Percentiles rank a stretch among this genome's conserved stretches.
Conservation (phyloP, 2,888 invertebrate genomes). For the Ganaspis brasiliensis region DNA sequence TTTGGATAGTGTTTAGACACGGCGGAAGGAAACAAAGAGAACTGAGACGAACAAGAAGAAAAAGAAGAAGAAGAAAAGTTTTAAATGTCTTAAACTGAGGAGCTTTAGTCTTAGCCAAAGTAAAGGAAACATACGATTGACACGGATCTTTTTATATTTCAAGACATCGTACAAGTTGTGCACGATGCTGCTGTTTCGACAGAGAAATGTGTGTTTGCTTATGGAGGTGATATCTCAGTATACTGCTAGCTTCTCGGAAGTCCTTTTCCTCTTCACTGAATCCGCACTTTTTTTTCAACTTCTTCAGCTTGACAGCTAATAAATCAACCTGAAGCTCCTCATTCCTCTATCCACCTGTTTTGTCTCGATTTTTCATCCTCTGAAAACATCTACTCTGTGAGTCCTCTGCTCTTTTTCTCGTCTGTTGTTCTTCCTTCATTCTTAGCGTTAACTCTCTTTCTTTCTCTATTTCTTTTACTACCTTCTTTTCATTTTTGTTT, state of each 20-base stretch:
- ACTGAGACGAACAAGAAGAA: not conserved
- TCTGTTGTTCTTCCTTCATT: not conserved
- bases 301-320: conserved; percentile 29
- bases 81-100: not conserved
- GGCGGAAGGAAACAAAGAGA: conserved; percentile 32
- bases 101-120: not conserved
- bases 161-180: conserved; percentile 8
- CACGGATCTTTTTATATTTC: conserved; percentile 30
- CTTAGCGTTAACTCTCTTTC: not conserved
- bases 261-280: conserved; percentile 31
- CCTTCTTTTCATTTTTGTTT: no score
- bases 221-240: conserved; percentile 17
- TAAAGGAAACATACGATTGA: conserved; percentile 24
- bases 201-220: conserved; percentile 35
- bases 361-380: conserved; percentile 13
- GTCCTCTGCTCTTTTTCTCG: not conserved
- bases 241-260: conserved; percentile 8
- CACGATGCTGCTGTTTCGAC: not conserved
- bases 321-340: conserved; percentile 23
- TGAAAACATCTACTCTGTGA: not conserved
- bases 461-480: not conserved
- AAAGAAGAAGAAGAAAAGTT: not conserved
- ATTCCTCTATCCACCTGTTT: not conserved
- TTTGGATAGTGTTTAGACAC: conserved; percentile 22
- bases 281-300: conserved; percentile 10